These are phyloP conservation scores for Temnothorax ravouxi DNA, from an alignment of 2,888 invertebrate genomes.

Conservation along the genomic window DNA sequence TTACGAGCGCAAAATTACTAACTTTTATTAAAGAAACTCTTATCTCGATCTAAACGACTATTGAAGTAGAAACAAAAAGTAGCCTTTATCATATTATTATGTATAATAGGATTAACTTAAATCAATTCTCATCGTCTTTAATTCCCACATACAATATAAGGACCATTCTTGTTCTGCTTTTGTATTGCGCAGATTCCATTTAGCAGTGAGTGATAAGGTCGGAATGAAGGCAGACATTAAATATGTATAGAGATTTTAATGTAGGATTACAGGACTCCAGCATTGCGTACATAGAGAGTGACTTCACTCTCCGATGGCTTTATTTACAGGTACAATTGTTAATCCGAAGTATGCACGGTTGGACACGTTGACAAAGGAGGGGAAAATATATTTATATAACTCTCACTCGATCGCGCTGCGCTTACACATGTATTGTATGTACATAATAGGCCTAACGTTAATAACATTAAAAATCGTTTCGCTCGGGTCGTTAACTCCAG, in stretches of 20 bases:
- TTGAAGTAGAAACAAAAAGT: neutral
- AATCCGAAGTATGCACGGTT: conserved; percentile 35
- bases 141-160: neutral
- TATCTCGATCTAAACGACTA: neutral
- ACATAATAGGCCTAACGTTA: conserved; percentile 66
- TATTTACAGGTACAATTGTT: conserved; percentile 80
- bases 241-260: conserved; percentile 72
- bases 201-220: neutral
- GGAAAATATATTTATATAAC: conserved; percentile 61
- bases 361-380: conserved; percentile 51
- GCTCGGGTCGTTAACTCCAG: conserved; percentile 52
- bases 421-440: conserved; percentile 67
- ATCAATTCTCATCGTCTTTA: neutral
- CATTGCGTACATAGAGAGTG: conserved; percentile 65
- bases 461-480: conserved; percentile 66
- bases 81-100: neutral
- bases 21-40: neutral
- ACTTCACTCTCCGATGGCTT: conserved; percentile 75
- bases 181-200: neutral
- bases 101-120: neutral
- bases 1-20: neutral
- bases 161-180: neutral
- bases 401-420: conserved; percentile 48
- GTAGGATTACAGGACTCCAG: conserved; percentile 59
- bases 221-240: conserved; percentile 45